These are phyloP conservation scores for Cyanoramphus novaezelandiae DNA, from an alignment of 2,113 vertebrate genomes.

Conservation along the genomic window DNA sequence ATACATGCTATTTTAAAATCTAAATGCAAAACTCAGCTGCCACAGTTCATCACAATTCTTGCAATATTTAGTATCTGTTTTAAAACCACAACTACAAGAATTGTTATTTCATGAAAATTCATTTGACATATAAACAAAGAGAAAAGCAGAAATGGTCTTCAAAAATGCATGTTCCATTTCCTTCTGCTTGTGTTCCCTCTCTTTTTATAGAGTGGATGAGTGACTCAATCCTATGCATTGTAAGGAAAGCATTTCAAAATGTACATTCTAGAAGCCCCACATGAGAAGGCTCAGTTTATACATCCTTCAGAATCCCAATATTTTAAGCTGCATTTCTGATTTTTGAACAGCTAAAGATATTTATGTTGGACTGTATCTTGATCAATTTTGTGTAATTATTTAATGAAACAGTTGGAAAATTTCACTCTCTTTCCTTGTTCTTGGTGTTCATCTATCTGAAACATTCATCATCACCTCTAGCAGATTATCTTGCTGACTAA, in stretches of 20 bases:
- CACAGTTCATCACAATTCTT: not conserved
- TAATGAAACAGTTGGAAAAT: not conserved
- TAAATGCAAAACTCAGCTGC: slow-evolving; percentile 9
- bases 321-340: not conserved
- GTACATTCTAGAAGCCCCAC: not conserved
- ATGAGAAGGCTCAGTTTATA: not conserved
- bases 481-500: not conserved
- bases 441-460: not conserved
- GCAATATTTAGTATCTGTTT: slow-evolving; percentile 40
- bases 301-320: not conserved
- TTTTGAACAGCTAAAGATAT: not conserved
- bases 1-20: not conserved
- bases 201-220: slow-evolving; percentile 45
- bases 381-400: not conserved
- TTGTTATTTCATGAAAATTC: not conserved
- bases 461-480: not conserved
- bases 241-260: not conserved
- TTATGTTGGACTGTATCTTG: not conserved
- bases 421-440: not conserved
- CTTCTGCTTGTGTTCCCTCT: slow-evolving; percentile 26
- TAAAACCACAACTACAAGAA: slow-evolving; percentile 9
- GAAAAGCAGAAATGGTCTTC: slow-evolving; percentile 3
- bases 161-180: slow-evolving; percentile 45
- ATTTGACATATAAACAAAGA: slow-evolving; percentile 41
- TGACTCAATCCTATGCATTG: slow-evolving; percentile 21